Evolutionary conservation across 2,797 vertebrate species (phyloP).

Genomic region (Harpagifer antarcticus): DNA sequence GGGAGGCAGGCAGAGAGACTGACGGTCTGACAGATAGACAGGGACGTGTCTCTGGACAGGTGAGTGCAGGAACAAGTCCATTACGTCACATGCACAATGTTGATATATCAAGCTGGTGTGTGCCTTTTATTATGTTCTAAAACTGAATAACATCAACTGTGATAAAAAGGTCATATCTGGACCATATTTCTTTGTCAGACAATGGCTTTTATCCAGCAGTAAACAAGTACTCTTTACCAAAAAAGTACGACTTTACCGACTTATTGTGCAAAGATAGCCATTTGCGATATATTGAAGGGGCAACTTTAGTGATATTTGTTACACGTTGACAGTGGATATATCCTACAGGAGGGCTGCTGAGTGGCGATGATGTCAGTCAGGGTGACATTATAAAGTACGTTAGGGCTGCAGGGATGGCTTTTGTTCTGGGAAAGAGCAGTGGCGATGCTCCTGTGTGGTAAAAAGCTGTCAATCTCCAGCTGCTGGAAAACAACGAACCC

Average conservation of each 20-base stretch:
- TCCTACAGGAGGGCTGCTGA: slow-evolving; percentile 4
- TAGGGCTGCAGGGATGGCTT: slow-evolving; percentile 21
- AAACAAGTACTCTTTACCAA: no score
- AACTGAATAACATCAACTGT: no score
- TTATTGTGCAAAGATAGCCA: not conserved
- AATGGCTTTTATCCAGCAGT: no score
- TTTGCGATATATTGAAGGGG: not conserved
- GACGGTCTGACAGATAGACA: slow-evolving; percentile 60
- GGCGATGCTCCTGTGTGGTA: slow-evolving; percentile 5
- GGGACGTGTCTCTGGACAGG: slow-evolving; percentile 21
- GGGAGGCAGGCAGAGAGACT: slow-evolving; percentile 49
- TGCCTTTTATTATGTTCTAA: slow-evolving; percentile 18
- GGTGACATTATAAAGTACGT: slow-evolving; percentile 32
- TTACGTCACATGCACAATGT: slow-evolving; percentile 7
- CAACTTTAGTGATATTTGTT: slow-evolving; percentile 8
- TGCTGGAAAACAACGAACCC: slow-evolving; percentile 37
- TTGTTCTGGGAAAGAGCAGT: slow-evolving; percentile 18
- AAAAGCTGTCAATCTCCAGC: slow-evolving; percentile 52
- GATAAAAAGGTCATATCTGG: not conserved
- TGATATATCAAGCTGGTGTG: slow-evolving; percentile 23
- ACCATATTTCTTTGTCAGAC: not conserved
- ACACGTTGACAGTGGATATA: slow-evolving; percentile 6
- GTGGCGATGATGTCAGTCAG: slow-evolving; percentile 29
- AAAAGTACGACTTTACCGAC: not conserved
- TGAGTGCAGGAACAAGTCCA: slow-evolving; percentile 19